Evolutionary conservation across 2,888 invertebrate genomes (phyloP).

Genomic region (Harmothoe impar): DNA sequence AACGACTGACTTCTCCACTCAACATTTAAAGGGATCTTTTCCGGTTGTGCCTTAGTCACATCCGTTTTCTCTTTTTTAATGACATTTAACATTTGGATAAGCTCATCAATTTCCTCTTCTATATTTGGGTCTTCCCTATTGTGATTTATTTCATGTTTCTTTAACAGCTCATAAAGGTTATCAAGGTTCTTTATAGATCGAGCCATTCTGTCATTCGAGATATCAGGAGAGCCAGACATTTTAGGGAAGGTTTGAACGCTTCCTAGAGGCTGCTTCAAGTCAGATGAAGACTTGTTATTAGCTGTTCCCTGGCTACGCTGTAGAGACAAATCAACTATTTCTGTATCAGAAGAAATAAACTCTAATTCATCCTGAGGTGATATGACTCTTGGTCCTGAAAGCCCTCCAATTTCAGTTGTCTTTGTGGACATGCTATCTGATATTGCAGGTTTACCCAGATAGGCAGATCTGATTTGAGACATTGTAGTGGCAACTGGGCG

Average conservation of each 20-base stretch:
- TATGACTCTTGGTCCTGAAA: no score
- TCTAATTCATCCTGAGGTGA: no score
- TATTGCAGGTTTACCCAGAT: no score
- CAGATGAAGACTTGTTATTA: no score
- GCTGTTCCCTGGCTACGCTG: neutral
- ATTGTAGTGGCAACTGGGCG: no score
- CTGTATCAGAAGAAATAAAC: neutral
- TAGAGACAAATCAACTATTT: neutral
- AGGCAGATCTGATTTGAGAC: no score
- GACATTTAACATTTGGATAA: neutral
- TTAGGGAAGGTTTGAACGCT: no score
- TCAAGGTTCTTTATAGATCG: constrained; percentile 19
- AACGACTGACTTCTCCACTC: neutral
- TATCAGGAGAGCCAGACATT: neutral
- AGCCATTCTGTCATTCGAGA: neutral
- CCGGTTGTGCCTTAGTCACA: neutral
- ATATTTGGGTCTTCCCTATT: neutral
- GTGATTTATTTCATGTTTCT: neutral
- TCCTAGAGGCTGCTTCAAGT: no score
- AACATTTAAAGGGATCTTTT: neutral
- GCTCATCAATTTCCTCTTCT: constrained; percentile 4
- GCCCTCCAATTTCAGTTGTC: no score
- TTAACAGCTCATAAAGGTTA: neutral
- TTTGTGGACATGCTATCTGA: no score
- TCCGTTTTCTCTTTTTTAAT: neutral